Evolutionary conservation across 92 coral and sea anemone species (phyloP).

Genomic region (Hydrozoanthus gracilis): DNA sequence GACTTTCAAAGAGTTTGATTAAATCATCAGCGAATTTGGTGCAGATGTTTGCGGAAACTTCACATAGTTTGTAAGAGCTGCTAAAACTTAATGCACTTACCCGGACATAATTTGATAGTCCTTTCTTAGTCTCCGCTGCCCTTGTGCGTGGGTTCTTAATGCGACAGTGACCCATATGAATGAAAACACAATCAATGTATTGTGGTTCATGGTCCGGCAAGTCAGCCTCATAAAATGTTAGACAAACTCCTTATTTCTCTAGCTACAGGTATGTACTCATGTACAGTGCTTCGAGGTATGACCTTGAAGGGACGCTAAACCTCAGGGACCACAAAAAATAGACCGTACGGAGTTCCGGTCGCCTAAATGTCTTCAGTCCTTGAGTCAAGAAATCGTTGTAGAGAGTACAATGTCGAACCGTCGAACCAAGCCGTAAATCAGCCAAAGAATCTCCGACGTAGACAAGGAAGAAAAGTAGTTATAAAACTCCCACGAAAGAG

Average conservation of each 20-base stretch:
- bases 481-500: background rate
- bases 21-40: background rate
- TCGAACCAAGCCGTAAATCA: background rate
- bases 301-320: no score
- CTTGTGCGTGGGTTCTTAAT: slow-evolving; percentile 24
- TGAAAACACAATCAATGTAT: slow-evolving; percentile 25
- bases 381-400: slow-evolving; percentile 18
- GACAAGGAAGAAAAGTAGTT: background rate
- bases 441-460: background rate
- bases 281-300: background rate
- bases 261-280: background rate
- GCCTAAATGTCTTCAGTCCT: background rate
- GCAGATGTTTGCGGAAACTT: background rate
- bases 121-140: slow-evolving; percentile 4
- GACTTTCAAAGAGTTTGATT: background rate
- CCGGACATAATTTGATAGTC: slow-evolving; percentile 46
- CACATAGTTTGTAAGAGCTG: background rate
- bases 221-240: background rate
- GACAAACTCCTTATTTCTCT: background rate
- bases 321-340: no score
- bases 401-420: background rate
- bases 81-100: slow-evolving; percentile 23
- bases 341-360: no score
- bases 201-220: slow-evolving; percentile 29
- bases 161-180: slow-evolving; percentile 35